Base-by-base conservation (phyloP, 2,888 invertebrate genomes). In the Drosophila mimetica region DNA sequence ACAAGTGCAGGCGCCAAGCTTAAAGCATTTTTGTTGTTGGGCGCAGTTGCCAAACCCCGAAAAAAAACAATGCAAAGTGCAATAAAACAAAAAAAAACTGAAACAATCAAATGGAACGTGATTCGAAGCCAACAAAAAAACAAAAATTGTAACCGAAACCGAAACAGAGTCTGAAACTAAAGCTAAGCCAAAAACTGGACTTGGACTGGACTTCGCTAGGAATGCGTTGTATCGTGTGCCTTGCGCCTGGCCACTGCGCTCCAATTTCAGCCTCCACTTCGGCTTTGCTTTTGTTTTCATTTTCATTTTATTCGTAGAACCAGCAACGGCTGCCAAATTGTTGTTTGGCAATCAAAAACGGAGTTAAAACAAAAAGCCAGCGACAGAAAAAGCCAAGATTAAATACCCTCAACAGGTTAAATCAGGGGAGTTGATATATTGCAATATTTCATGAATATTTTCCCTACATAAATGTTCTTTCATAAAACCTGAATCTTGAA, bases 311-410 rank as follows among this genome's bases (percentile, higher is more conserved):
- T 71, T 63, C 64, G 69, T 73, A 87, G 83, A 82, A 85, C 72
- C 63, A 79, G 53, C 75, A 25, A 74, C 76, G 54, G 46, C 77
- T 61, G 54, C 73, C 70, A 76, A 87, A 85, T 71, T 75, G 86
- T 75, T 80, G 86, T 82, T 86, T 83, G 80, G 86, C 84, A 87
- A 82, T 82, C 77, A 86, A 86, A 86, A 74, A 65, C 77, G 46
- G 71, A 74, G 54, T 39, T 66, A 51, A 59, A 32, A 67, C 59
- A 72, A 73, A 60, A 59, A 60, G 48, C 22, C 46, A 34, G 39
- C 55, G 5, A 39, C 42, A 7, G 20, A 41, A 20, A 51, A 58
- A 30, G 41, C 54, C 46, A 36, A 20, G 14, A 28, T 2, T 4
- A 37, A 37, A 61, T 61, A 46, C 61, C 11, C 60, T 44, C 9